Conservation (phyloP, 2,888 invertebrate species). For the Pheosia tremula region DNA sequence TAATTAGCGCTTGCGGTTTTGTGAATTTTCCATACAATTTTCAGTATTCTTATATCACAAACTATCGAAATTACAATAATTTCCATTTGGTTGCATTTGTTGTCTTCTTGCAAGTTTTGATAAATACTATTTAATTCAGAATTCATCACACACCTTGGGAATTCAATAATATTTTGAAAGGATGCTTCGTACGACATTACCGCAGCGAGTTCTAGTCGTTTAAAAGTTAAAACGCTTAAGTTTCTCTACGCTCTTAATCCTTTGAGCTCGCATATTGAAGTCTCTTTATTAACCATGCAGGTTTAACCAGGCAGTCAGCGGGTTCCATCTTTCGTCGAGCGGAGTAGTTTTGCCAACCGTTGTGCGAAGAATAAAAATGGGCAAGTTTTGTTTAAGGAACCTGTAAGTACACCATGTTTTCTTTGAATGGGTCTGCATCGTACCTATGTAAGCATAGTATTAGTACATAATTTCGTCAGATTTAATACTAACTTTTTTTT, state of each 20-base stretch:
- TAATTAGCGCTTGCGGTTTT: too few species aligned
- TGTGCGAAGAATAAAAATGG: neutral
- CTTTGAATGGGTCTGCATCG: too few species aligned
- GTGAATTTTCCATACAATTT: too few species aligned
- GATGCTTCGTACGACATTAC: neutral
- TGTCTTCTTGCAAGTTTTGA: too few species aligned
- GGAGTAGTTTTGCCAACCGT: neutral
- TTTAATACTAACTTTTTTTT: too few species aligned
- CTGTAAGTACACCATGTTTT: neutral
- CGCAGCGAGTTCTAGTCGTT: slow-evolving; percentile 7
- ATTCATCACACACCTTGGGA: neutral
- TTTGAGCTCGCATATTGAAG: slow-evolving; percentile 11
- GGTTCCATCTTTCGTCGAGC: slow-evolving; percentile 9
- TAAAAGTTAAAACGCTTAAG: slow-evolving; percentile 15
- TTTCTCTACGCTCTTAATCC: slow-evolving; percentile 19
- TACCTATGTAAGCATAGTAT: too few species aligned
- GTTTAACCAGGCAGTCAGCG: slow-evolving; percentile 16
- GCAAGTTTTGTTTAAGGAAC: neutral
- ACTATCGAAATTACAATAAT: too few species aligned
- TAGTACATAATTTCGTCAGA: too few species aligned
- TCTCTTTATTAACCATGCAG: slow-evolving; percentile 27
- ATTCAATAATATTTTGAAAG: neutral
- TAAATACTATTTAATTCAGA: slow-evolving; percentile 1
- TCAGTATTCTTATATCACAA: too few species aligned
- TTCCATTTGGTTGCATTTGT: too few species aligned